Evolutionary conservation across 2,888 invertebrate species (phyloP), one percentile per base, ranked within the genome.

Genomic region (Pollenia amentaria): DNA sequence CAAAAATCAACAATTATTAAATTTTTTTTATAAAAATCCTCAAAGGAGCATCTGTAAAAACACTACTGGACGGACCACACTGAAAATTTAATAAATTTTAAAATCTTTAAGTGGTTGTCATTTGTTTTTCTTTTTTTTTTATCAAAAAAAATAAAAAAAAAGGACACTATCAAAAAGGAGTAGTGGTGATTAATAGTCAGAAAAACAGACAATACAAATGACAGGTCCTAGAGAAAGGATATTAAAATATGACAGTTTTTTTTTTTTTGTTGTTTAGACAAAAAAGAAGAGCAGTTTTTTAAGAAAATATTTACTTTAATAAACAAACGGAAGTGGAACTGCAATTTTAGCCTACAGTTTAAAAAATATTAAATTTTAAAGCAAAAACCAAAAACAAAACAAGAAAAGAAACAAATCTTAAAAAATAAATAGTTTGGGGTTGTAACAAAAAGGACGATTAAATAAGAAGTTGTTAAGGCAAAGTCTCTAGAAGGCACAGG

Each of bases 221-320:
- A 80, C 84, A 81, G 81, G 85, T 85, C 53, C 53, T n/a, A 46
- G 46, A 60, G 60, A 38, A 80, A 77, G 48, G 11, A 76, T 65
- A 46, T 51, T 40, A 12, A 53, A 70, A 70, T 64, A 72, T 83
- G 76, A 65, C 73, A 79, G 10, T 62, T 73, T 75, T 73, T 8
- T 51, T 53, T 40, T 65, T 69, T 48, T 21, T 48, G 60, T 67
- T 10, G 0, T 69, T 48, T 8, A 60, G 2, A 3, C 10, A 72
- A 51, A 79, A 77, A 82, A 75, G 73, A 65, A 65, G 75, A 78
- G 16, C 46, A 77, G 10, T 67, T 73, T 67, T 51, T 16, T 18
- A 72, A 72, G 38, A 73, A 64, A 86, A 83, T 86, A 86, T 86
- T 86, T 79, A 80, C 80, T 86, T 86, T 76, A 83, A 75, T 77